Evolutionary conservation across 2,888 invertebrate genomes (phyloP).

Genomic region (Acanthosepion pharaonis): DNA sequence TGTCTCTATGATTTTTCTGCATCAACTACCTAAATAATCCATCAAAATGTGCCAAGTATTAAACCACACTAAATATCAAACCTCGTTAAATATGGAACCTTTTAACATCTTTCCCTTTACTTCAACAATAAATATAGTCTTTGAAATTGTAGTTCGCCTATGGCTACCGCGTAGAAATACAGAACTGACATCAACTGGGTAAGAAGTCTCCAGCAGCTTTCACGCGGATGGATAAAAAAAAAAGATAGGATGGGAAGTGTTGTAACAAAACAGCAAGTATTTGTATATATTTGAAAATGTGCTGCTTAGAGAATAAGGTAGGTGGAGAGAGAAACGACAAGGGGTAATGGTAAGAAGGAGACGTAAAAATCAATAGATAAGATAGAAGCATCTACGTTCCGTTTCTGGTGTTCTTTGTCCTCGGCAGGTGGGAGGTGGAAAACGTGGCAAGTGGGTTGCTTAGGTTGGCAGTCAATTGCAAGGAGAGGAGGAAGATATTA

Average conservation of each 20-base stretch:
- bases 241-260: not conserved
- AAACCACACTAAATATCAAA: not conserved
- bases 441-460: not conserved
- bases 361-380: not conserved
- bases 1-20: not conserved
- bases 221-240: conserved; percentile 8
- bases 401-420: conserved; percentile 20
- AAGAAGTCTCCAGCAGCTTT: not conserved
- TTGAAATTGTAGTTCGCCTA: not conserved
- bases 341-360: not conserved
- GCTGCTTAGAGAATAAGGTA: not conserved
- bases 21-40: not conserved
- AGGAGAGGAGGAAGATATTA: not conserved
- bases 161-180: not conserved
- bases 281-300: conserved; percentile 7
- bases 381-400: conserved; percentile 9
- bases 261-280: conserved; percentile 17
- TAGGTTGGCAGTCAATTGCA: not conserved
- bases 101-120: not conserved
- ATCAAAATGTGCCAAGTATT: not conserved
- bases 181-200: not conserved
- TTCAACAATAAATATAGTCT: not conserved
- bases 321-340: not conserved
- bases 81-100: not conserved
- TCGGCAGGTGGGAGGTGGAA: not conserved